These are phyloP conservation scores for Microtus oregoni DNA, from an alignment of 2,113 vertebrate species.

Conservation along the genomic window DNA sequence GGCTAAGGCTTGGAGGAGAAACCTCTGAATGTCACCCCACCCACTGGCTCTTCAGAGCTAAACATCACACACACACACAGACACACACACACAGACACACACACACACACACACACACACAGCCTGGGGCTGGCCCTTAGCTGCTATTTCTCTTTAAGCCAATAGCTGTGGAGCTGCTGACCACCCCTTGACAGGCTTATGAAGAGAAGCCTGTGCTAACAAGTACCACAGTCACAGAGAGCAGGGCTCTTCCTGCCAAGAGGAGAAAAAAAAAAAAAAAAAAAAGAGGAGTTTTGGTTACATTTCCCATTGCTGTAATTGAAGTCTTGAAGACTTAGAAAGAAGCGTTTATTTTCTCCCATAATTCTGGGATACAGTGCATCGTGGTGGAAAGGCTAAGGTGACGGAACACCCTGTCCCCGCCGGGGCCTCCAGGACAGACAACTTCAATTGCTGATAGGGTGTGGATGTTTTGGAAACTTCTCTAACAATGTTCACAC, in stretches of 20 bases:
- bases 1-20: not conserved
- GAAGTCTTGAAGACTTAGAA: not conserved
- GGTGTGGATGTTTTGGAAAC: not conserved
- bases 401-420: not conserved
- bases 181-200: not conserved
- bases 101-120: not conserved
- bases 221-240: not conserved
- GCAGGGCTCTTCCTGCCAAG: not conserved
- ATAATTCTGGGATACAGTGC: not conserved
- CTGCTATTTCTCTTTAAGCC: not conserved
- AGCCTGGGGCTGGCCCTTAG: too few species aligned
- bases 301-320: not conserved
- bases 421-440: not conserved
- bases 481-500: not conserved
- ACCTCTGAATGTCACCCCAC: not conserved
- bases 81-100: too few species aligned
- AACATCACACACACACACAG: not conserved
- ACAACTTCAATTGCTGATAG: not conserved
- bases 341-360: not conserved
- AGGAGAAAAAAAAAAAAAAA: not conserved
- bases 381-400: not conserved
- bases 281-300: not conserved
- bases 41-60: not conserved
- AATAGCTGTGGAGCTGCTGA: not conserved
- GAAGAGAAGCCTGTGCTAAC: not conserved